Percentiles rank a stretch among this genome's conserved stretches.
Conservation (phyloP, 2,797 vertebrate genomes). For the Sebastes glaucus region DNA sequence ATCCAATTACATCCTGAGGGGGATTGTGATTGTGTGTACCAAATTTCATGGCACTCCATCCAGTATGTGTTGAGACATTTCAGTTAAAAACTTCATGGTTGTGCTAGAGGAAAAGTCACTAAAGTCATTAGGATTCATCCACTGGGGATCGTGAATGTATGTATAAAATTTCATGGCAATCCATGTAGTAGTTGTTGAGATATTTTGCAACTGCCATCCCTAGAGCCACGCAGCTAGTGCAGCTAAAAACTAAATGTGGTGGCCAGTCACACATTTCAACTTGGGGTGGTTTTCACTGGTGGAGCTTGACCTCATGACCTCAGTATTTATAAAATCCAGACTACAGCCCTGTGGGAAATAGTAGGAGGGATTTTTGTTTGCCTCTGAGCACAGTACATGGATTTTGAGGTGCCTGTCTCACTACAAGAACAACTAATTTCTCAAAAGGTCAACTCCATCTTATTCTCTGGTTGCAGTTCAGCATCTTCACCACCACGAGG, state of each 20-base stretch:
- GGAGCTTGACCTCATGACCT: not conserved
- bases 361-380: constrained; percentile 38
- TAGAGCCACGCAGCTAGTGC: not conserved
- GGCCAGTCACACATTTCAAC: too few relatives aligned
- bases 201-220: not conserved
- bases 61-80: not conserved
- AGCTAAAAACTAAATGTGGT: too few relatives aligned
- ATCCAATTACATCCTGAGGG: too few relatives aligned
- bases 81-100: not conserved
- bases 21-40: too few relatives aligned
- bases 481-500: constrained; percentile 16
- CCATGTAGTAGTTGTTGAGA: not conserved
- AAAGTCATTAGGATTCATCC: not conserved
- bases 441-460: not conserved
- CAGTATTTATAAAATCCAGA: not conserved
- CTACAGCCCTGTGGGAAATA: not conserved
- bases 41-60: not conserved
- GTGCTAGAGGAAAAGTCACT: not conserved
- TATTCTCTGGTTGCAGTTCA: not conserved
- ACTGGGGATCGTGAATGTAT: not conserved
- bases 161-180: not conserved
- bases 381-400: constrained; percentile 91
- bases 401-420: constrained; percentile 84
- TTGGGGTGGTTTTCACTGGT: not conserved
- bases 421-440: not conserved